Evolutionary conservation across 2,888 invertebrate species (phyloP).

Genomic region (Ectobius pallidus): DNA sequence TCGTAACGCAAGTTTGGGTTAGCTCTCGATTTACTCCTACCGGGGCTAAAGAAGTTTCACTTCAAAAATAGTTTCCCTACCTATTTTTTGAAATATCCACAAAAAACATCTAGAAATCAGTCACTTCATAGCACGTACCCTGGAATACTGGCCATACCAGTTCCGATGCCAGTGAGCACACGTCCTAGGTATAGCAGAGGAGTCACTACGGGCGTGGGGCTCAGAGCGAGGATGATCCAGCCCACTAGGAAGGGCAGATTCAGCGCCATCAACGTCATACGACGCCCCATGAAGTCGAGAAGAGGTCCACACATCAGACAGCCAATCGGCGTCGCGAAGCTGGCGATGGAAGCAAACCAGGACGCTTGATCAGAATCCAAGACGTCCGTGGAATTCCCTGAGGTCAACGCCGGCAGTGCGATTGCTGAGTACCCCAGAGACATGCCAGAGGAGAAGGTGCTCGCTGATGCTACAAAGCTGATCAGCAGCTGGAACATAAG

Average conservation of each 20-base stretch:
- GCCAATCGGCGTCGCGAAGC: slow-evolving; percentile 61
- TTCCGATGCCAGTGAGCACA: slow-evolving; percentile 37
- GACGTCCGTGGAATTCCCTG: slow-evolving; percentile 49
- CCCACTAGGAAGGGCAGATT: slow-evolving; percentile 59
- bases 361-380: slow-evolving; percentile 56
- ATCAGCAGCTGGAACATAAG: slow-evolving; percentile 50
- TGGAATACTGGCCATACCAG: slow-evolving; percentile 60
- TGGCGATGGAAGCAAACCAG: slow-evolving; percentile 64
- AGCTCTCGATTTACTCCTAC: no score
- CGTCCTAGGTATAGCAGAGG: slow-evolving; percentile 36
- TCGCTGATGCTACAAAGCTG: slow-evolving; percentile 62
- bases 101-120: no score
- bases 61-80: no score
- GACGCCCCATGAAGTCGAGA: slow-evolving; percentile 60
- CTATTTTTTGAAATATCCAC: no score
- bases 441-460: slow-evolving; percentile 60
- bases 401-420: slow-evolving; percentile 56
- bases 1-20: no score
- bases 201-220: not conserved
- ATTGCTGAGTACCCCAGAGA: slow-evolving; percentile 66
- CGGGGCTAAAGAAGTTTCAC: no score
- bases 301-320: slow-evolving; percentile 59
- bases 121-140: slow-evolving; percentile 44
- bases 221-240: slow-evolving; percentile 58
- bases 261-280: slow-evolving; percentile 56